Evolutionary conservation across 1,140 invertebrate species (phyloP), one percentile per base, ranked within the genome.

Genomic region (Trichomalopsis sarcophagae): DNA sequence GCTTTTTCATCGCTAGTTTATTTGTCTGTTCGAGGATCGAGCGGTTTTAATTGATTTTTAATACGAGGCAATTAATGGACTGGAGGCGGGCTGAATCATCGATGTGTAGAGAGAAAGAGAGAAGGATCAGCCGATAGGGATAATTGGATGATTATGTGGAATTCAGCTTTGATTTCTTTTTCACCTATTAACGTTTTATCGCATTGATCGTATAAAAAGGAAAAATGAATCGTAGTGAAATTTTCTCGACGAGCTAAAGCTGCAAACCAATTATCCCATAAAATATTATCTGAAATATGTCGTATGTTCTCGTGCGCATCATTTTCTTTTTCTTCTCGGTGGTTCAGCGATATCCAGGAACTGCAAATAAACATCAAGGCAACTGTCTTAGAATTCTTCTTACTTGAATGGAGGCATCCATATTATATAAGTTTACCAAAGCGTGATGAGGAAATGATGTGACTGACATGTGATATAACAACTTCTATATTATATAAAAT

Each of bases 11-110:
- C 73, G 50, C 47, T 74, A 30, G 55, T 74, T 81, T 81, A 71
- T 71, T 71, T 44, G 1, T 73, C 47, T 14, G 33, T 27, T 23
- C 23, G 50, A 62, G n/a, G 55, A 30, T 55, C 55, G 69, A 78
- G 77, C 44, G 6, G 47, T 71, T 81, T 81, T 73, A 55, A 79
- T 84, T 73, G 66, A 36, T 62, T 81, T 79, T 79, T 2, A 84
- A 84, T 80, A 30, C 21, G 7, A 5, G 13, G 27, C 73, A 44
- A 66, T 82, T 76, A 21, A 30, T 2, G 13, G 11, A 71, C 68
- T 62, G 55, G 21, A 62, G 55, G 17, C 21, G 55, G 55, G 21
- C 55, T 62, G 55, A 62, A 62, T 62, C 55, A 62, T 62, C 55
- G 55, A 17, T 62, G 47, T 50, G n/a, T 3, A 36, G 33, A 36